Percentiles rank a stretch among this genome's conserved stretches.
phyloP scores from a whole-genome alignment of 2,113 vertebrate species.

The Opisthocomus hoazin region DNA sequence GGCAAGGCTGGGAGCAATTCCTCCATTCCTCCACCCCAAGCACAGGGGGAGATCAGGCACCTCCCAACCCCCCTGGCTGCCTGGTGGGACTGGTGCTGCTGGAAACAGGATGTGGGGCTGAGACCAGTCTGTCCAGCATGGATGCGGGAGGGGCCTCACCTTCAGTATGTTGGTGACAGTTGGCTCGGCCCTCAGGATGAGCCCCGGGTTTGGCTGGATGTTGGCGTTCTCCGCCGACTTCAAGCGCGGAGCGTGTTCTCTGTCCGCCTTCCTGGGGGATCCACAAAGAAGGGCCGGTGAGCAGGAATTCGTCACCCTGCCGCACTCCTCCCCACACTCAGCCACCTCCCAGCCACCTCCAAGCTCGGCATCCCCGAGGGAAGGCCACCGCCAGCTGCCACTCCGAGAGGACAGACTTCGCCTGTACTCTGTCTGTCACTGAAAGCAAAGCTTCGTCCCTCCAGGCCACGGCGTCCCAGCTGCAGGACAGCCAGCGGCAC shows the following conservation, averaged over 20 bases:
- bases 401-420: not conserved
- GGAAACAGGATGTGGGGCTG: not conserved
- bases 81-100: not conserved
- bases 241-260: slow-evolving; percentile 84
- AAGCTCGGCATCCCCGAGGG: not conserved
- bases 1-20: not conserved
- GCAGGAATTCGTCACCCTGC: not conserved
- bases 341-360: not conserved
- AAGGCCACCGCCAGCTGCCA: not conserved
- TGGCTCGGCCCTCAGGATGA: slow-evolving; percentile 93
- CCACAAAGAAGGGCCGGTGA: not conserved
- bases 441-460: not conserved
- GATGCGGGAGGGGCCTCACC: slow-evolving; percentile 59
- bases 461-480: rapidly evolving
- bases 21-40: not conserved
- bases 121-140: rapidly evolving
- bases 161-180: slow-evolving; percentile 98
- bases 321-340: not conserved
- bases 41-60: not conserved
- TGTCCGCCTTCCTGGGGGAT: slow-evolving; percentile 77
- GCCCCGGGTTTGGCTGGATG: slow-evolving; percentile 94
- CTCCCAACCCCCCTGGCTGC: not conserved
- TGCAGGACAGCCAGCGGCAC: rapidly evolving
- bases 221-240: slow-evolving; percentile 93
- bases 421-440: not conserved